A percentile compares a stretch with the other conserved stretches of the same genome.
These are phyloP conservation scores for Anneissia japonica DNA, from an alignment of 35 echinoderm and acorn worm species.

Conservation along the genomic window DNA sequence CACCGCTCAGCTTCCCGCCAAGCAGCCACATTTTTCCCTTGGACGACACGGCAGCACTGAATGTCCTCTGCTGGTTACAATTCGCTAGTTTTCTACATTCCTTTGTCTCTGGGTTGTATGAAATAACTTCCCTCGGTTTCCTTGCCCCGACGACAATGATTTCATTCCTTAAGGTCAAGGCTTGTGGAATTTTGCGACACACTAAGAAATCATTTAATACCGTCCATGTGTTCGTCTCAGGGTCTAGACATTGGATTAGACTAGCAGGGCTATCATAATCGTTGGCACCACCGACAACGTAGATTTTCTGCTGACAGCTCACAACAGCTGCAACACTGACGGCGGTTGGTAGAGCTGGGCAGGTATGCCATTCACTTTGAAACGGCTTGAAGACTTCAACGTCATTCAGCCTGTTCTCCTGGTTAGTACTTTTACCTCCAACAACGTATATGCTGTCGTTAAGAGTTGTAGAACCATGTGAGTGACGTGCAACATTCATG, in stretches of 20 bases:
- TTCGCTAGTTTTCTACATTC: conserved; percentile 16
- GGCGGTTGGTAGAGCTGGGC: conserved; percentile 42
- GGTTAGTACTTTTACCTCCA: conserved; percentile 52
- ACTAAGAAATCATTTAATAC: conserved; percentile 22
- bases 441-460: conserved; percentile 46
- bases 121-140: conserved; percentile 45
- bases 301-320: conserved; percentile 11
- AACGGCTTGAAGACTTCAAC: conserved; percentile 50
- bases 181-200: conserved; percentile 49
- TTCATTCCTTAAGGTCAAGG: not conserved
- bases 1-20: conserved; percentile 50
- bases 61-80: conserved; percentile 41
- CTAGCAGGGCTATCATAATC: conserved; percentile 42
- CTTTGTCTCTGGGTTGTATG: conserved; percentile 15
- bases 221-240: conserved; percentile 36
- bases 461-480: conserved; percentile 38
- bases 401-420: conserved; percentile 31
- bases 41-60: conserved; percentile 30
- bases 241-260: conserved; percentile 47
- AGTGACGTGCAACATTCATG: conserved; percentile 44
- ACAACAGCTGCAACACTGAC: conserved; percentile 61
- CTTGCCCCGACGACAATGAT: conserved; percentile 48
- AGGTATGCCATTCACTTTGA: conserved; percentile 32
- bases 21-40: conserved; percentile 46
- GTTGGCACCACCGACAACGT: conserved; percentile 63